Conservation (phyloP, 2,797 vertebrate species). For the Acrossocheilus fasciatus region DNA sequence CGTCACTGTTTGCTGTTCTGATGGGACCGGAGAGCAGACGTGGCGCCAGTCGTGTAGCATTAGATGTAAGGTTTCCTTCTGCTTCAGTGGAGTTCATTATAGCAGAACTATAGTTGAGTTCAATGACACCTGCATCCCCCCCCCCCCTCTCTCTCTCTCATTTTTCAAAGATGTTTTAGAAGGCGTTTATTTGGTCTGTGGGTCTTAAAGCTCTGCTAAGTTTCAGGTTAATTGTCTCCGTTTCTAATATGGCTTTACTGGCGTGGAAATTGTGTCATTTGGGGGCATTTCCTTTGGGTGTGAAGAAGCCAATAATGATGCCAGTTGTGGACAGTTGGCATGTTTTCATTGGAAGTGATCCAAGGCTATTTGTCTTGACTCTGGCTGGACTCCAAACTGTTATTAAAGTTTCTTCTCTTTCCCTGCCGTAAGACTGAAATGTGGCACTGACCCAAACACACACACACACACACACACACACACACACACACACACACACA, state of each 20-base stretch:
- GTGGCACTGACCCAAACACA: constrained; percentile 67
- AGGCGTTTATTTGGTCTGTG: constrained; percentile 37
- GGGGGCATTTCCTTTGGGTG: constrained; percentile 54
- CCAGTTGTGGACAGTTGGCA: constrained; percentile 52
- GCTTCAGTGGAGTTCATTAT: constrained; percentile 54
- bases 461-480: constrained; percentile 10
- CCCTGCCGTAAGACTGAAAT: constrained; percentile 70
- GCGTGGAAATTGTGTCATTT: constrained; percentile 36
- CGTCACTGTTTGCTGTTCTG: constrained; percentile 25
- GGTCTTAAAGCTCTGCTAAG: constrained; percentile 33
- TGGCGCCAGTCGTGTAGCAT: constrained; percentile 32
- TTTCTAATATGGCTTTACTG: constrained; percentile 31
- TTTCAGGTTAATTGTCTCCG: constrained; percentile 30
- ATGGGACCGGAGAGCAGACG: constrained; percentile 19
- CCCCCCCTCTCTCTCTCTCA: not conserved
- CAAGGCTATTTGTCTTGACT: constrained; percentile 69
- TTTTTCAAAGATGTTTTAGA: constrained; percentile 21
- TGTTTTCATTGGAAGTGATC: constrained; percentile 62
- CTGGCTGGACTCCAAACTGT: constrained; percentile 70
- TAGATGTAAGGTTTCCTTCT: constrained; percentile 42
- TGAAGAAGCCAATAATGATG: constrained; percentile 56
- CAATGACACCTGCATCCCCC: constrained; percentile 21
- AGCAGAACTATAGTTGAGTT: constrained; percentile 27
- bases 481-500: no score
- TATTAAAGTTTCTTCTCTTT: constrained; percentile 70